Percentiles rank a stretch among this genome's conserved stretches.
phyloP scores from a whole-genome alignment of 2,888 invertebrate species.

The Stomorhina lunata region DNA sequence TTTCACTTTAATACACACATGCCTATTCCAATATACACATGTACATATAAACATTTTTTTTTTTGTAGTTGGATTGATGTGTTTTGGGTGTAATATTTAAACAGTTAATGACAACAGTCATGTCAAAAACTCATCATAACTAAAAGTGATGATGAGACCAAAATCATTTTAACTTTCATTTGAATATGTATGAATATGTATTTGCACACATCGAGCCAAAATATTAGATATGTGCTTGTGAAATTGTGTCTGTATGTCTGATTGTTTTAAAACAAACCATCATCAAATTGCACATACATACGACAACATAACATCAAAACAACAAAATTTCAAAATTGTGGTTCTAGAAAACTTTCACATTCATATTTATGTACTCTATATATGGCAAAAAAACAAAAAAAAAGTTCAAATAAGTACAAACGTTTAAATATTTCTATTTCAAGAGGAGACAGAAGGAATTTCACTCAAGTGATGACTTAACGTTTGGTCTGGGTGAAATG shows the following conservation, averaged over 20 bases:
- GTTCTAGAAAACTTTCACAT: conserved; percentile 13
- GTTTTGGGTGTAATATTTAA: conserved; percentile 44
- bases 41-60: background rate
- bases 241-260: background rate
- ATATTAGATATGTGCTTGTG: no score
- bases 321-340: conserved; percentile 26
- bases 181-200: background rate
- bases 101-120: conserved; percentile 51
- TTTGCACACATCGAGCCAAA: background rate
- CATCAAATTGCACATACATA: background rate
- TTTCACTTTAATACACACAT: no score
- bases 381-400: background rate
- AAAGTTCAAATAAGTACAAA: background rate
- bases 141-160: conserved; percentile 1
- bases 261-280: conserved; percentile 9
- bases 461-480: background rate
- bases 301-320: no score
- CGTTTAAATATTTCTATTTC: background rate
- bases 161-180: no score
- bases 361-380: conserved; percentile 1
- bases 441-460: background rate
- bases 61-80: background rate
- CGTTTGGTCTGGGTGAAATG: background rate
- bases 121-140: conserved; percentile 49
- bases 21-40: background rate